These are phyloP conservation scores for Cladopsammia gracilis DNA, from an alignment of 64 coral and sea anemone genomes.

Conservation along the genomic window DNA sequence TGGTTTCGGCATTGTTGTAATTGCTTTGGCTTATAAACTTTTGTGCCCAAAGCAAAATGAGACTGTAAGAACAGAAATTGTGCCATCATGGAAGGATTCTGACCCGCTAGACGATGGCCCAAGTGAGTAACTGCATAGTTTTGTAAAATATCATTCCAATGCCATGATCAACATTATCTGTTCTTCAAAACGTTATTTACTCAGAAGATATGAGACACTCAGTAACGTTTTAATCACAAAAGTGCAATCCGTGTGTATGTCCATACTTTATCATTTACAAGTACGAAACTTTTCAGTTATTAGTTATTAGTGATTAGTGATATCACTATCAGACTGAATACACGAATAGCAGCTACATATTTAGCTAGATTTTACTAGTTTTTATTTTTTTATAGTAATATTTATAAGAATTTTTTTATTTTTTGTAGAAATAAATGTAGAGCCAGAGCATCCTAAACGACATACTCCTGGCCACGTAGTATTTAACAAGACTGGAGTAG, in stretches of 20 bases:
- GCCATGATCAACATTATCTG: too few species aligned
- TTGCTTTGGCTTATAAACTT: neutral
- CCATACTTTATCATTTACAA: too few species aligned
- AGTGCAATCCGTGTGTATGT: too few species aligned
- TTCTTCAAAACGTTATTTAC: too few species aligned
- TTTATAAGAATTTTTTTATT: neutral
- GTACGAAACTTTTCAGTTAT: too few species aligned
- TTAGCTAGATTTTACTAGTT: too few species aligned
- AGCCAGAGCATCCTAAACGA: neutral
- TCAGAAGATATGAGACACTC: too few species aligned
- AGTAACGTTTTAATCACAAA: too few species aligned
- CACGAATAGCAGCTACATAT: too few species aligned
- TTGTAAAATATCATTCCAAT: too few species aligned
- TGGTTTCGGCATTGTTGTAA: neutral
- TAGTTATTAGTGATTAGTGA: too few species aligned
- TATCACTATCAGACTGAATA: too few species aligned
- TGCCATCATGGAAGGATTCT: neutral
- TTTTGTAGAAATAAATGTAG: neutral
- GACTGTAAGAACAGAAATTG: neutral
- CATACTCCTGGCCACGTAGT: neutral
- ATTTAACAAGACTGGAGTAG: conserved; percentile 27
- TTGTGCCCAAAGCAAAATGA: neutral
- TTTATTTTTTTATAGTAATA: neutral
- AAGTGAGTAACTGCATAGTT: neutral
- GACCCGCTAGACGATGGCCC: neutral